phyloP scores from a whole-genome alignment of 2,888 invertebrate genomes.

The Meganola albula region DNA sequence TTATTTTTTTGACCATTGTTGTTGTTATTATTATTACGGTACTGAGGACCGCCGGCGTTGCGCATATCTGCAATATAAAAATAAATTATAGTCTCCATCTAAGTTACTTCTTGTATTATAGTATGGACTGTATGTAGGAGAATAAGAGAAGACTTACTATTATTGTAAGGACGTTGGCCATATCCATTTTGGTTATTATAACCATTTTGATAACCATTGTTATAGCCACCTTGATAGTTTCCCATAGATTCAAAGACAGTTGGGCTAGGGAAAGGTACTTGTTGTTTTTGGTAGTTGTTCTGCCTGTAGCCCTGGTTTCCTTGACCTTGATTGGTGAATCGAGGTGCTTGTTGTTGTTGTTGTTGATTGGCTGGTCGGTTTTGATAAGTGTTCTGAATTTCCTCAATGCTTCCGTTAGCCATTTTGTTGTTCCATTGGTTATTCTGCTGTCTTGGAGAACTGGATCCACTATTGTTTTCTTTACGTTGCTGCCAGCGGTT shows the following conservation, averaged over 20 bases:
- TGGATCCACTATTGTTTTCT: slow-evolving; percentile 70
- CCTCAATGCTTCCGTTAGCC: slow-evolving; percentile 52
- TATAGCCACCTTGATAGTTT: slow-evolving; percentile 75
- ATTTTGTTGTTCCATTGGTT: slow-evolving; percentile 75
- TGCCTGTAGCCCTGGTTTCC: slow-evolving; percentile 63
- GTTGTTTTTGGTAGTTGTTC: slow-evolving; percentile 72
- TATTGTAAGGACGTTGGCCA: slow-evolving; percentile 65
- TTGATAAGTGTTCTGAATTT: slow-evolving; percentile 52
- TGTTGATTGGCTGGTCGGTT: slow-evolving; percentile 55
- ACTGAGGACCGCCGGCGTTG: slow-evolving; percentile 62
- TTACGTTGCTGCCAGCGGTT: slow-evolving; percentile 81
- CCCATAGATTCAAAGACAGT: slow-evolving; percentile 77
- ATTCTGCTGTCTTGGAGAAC: slow-evolving; percentile 71
- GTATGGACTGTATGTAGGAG: too few relatives aligned
- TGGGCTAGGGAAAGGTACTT: slow-evolving; percentile 77
- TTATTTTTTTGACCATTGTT: slow-evolving; percentile 55
- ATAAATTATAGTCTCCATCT: not conserved
- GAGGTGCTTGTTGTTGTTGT: slow-evolving; percentile 73
- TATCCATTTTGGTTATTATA: slow-evolving; percentile 69
- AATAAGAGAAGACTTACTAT: slow-evolving; percentile 50
- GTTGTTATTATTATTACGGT: slow-evolving; percentile 56
- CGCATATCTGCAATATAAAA: slow-evolving; percentile 42
- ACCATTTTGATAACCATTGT: slow-evolving; percentile 71
- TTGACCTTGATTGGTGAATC: slow-evolving; percentile 68
- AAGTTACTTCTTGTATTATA: not conserved